Evolutionary conservation across 2,797 vertebrate genomes (phyloP), one percentile per base, ranked within the genome.

Genomic region (Lagorchestes hirsutus): DNA sequence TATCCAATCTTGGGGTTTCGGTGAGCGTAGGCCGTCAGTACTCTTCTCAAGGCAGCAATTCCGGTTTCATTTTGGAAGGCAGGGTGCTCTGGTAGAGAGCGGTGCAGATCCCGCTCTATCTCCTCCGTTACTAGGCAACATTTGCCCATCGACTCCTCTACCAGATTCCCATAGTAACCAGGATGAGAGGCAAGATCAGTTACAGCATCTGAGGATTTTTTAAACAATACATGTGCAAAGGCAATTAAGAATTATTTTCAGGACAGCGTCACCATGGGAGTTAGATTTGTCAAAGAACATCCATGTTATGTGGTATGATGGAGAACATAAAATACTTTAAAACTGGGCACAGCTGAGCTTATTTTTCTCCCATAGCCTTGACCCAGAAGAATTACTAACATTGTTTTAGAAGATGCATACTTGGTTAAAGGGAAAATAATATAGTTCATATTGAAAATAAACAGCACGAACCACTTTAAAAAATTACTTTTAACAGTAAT

Each of bases 1-100:
- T 99, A 99, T 82, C 99, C 99, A 29, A 99, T 99, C 98, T 98
- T 99, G 52, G 99, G 99, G 98, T 99, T 99, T 97, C 99, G 99
- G 98, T 99, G 99, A 0, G 99, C 99, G 0, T 99, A 99, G 0
- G 99, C 99, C 0, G 99, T 99, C 96, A 99, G 99, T 87, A 99
- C 99, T 4, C 99, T 99, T 5, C 99, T 97, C n/a, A 99, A 98
- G 0, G 99, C 99, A 0, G 99, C 99, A 0, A 99, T 99, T 3
- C 99, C 99, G 0, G 98, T 99, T 97, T 99, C 99, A 9, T 99
- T 99, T 97, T 99, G 99, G 98, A 99, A 99, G 93, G 99, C 99
- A 0, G 99, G 99, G 90, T 99, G 99, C 97, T 99, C 99, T 0
- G 99, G 99, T 40, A 99, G 98, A 0, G 99, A 99, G 90, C 99